A percentile compares a stretch with the other conserved stretches of the same genome.
phyloP scores from a whole-genome alignment of 1,140 invertebrate genomes.

The Drosophila tsacasi region DNA sequence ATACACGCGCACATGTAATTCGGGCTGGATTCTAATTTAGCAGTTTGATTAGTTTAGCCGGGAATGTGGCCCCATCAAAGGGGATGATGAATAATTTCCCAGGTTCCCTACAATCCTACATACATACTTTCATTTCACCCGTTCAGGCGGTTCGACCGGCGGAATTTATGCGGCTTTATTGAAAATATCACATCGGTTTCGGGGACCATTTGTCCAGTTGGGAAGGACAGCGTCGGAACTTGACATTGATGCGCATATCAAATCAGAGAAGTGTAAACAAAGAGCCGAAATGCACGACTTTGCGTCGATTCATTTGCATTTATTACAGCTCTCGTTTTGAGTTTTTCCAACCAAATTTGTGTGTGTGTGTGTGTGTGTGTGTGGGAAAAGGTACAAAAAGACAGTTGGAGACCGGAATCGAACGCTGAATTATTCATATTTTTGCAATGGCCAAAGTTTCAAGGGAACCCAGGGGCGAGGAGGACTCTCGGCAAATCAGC shows the following conservation, averaged over 20 bases:
- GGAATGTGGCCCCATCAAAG: slow-evolving; percentile 26
- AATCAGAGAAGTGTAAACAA: slow-evolving; percentile 72
- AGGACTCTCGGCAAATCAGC: slow-evolving; percentile 55
- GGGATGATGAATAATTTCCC: slow-evolving; percentile 37
- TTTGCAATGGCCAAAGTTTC: slow-evolving; percentile 51
- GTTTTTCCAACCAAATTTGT: too few relatives aligned
- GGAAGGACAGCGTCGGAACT: slow-evolving; percentile 6
- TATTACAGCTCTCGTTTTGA: slow-evolving; percentile 50
- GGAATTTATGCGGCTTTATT: slow-evolving; percentile 29
- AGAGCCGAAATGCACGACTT: slow-evolving; percentile 66
- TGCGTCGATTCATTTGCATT: slow-evolving; percentile 78
- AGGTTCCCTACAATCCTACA: slow-evolving; percentile 2
- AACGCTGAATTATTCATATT: slow-evolving; percentile 79
- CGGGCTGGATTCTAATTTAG: slow-evolving; percentile 47
- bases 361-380: slow-evolving; percentile 21
- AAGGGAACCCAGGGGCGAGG: slow-evolving; percentile 3
- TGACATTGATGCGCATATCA: slow-evolving; percentile 72
- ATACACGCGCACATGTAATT: slow-evolving; percentile 46
- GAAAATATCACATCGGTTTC: slow-evolving; percentile 33
- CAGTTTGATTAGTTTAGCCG: slow-evolving; percentile 49
- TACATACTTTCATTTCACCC: slow-evolving; percentile 14
- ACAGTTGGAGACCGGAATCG: slow-evolving; percentile 54
- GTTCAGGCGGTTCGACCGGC: too few relatives aligned
- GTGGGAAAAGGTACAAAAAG: slow-evolving; percentile 42
- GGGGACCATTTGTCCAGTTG: slow-evolving; percentile 20